A percentile compares a stretch with the other conserved stretches of the same genome.
Conservation (phyloP, 2,888 invertebrate genomes). For the Pycnomerus fuliginosus region DNA sequence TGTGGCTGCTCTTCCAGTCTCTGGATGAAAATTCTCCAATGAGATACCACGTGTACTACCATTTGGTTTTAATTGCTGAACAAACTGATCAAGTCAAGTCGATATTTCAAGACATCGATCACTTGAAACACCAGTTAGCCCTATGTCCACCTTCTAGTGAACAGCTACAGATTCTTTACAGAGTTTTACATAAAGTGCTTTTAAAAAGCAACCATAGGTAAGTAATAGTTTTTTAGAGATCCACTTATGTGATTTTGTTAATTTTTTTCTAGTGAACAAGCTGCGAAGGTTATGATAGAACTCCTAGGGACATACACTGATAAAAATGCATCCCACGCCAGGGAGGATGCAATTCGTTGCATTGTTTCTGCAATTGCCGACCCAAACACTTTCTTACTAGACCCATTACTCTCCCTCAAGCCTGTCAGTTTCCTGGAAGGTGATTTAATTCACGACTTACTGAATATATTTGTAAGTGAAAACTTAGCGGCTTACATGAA, state of each 20-base stretch:
- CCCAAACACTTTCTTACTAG: slow-evolving; percentile 92
- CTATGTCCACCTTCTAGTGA: slow-evolving; percentile 81
- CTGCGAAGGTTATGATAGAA: slow-evolving; percentile 96
- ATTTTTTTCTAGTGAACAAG: slow-evolving; percentile 78
- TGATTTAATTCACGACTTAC: slow-evolving; percentile 89
- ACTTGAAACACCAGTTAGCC: slow-evolving; percentile 77
- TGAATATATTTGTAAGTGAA: slow-evolving; percentile 93
- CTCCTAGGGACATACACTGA: slow-evolving; percentile 94
- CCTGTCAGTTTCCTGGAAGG: slow-evolving; percentile 95
- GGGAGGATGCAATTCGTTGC: slow-evolving; percentile 95
- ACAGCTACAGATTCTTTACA: slow-evolving; percentile 87
- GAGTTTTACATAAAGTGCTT: slow-evolving; percentile 85
- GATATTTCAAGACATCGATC: slow-evolving; percentile 82
- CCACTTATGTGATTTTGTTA: slow-evolving; percentile 18
- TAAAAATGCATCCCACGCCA: slow-evolving; percentile 94
- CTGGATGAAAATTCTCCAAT: slow-evolving; percentile 80
- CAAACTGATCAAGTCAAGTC: slow-evolving; percentile 82
- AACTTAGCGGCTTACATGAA: slow-evolving; percentile 88
- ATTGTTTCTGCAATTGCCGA: slow-evolving; percentile 94
- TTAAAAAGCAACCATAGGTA: slow-evolving; percentile 84
- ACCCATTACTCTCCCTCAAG: slow-evolving; percentile 89
- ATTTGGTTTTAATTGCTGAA: slow-evolving; percentile 85
- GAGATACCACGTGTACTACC: slow-evolving; percentile 91
- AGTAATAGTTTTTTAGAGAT: slow-evolving; percentile 16
- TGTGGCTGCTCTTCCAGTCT: slow-evolving; percentile 92